phyloP scores from a whole-genome alignment of 37 sponge, comb jelly and placozoan species.

The Chondrilla cf. caribensis region DNA sequence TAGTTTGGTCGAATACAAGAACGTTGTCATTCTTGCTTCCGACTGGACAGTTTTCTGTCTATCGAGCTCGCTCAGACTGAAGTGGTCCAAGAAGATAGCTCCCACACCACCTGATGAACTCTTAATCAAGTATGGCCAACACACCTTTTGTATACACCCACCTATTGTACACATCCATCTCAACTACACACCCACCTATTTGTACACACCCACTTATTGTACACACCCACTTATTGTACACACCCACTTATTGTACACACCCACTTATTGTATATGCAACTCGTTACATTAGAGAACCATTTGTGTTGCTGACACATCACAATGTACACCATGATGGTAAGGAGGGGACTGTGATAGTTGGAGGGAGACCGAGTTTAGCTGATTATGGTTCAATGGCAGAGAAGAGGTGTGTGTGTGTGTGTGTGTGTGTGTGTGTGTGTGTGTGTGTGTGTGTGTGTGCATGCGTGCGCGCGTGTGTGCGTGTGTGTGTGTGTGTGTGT shows the following conservation, averaged over 20 bases:
- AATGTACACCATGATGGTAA: slow-evolving; percentile 48
- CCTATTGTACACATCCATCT: background rate
- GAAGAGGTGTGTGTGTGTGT: slow-evolving; percentile 21
- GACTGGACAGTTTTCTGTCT: slow-evolving; percentile 69
- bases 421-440: slow-evolving; percentile 9
- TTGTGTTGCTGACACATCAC: slow-evolving; percentile 51
- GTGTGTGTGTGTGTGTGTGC: slow-evolving; percentile 4
- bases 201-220: background rate
- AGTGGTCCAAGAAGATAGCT: slow-evolving; percentile 43
- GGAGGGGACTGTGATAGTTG: slow-evolving; percentile 60
- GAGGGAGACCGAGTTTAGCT: slow-evolving; percentile 45
- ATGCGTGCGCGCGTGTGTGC: background rate
- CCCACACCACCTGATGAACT: background rate
- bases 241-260: no score
- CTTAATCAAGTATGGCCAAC: background rate
- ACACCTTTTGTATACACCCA: background rate
- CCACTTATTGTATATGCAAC: no score
- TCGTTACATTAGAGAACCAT: slow-evolving; percentile 54
- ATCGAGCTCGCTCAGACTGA: slow-evolving; percentile 33
- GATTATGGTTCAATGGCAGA: background rate
- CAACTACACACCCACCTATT: background rate
- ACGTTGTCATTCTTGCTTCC: slow-evolving; percentile 50
- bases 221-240: background rate
- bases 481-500: background rate
- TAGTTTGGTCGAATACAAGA: background rate